Base-by-base conservation (phyloP, 2,888 invertebrate genomes). In the Pyrgus malvae region DNA sequence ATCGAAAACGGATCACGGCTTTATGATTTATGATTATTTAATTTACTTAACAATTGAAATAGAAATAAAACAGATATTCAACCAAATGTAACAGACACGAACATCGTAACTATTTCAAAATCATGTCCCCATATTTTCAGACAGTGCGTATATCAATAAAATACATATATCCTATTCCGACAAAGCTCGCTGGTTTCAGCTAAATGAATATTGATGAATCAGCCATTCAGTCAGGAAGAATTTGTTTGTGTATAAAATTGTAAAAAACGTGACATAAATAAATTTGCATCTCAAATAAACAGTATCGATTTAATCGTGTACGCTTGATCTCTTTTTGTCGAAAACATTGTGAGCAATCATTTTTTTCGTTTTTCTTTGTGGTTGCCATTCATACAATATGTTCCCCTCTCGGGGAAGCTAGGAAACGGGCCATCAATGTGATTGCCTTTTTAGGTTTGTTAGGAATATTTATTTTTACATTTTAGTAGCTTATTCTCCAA, bases 181-280 rank as follows among this genome's bases (percentile, higher is more conserved):
- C 53, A 53, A 46, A 53, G 45, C 38, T 29, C 38, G 27, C 44
- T 40, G 53, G 53, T 53, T 46, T 53, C 53, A 40, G 23, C 38
- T 40, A 53, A 53, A 54, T 54, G 54, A 54, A 54, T 54, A 54
- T 54, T 54, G 54, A 54, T 54, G 54, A 54, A 40, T 33, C 46
- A 40, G 46, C 46, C 54, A 54, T 54, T 54, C 54, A 54, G 46
- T 54, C 54, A 40, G 54, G 54, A 54, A 46, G 46, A 54, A 40
- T 54, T 54, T 54, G 46, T 54, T 54, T 54, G 54, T 54, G 25
- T 46, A 54, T 46, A 40, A 46, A 54, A 54, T 46, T 54, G 46
- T 54, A 46, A 54, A 53, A 54, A 54, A 54, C 54, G 46, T 54
- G 54, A 40, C 54, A 54, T 54, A 54, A 54, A 54, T 54, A 54